Base-by-base conservation (phyloP, 2,797 vertebrate genomes). In the Graptemys geographica region DNA sequence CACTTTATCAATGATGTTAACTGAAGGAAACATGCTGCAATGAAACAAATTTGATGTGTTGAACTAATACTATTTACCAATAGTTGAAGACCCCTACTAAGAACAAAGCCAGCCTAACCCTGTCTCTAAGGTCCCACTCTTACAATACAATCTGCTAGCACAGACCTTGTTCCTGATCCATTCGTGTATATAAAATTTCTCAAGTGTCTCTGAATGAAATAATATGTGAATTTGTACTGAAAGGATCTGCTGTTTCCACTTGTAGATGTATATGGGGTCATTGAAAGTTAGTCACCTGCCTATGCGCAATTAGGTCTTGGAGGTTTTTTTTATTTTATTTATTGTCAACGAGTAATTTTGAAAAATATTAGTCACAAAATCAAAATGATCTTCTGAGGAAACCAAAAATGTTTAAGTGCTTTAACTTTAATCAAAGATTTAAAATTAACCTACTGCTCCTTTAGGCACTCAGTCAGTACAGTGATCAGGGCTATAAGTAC, bases 31-130 rank as follows among this genome's bases (percentile, higher is more conserved):
- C 81, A 56, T 28, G 52, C 83, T 84, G 74, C 62, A 85, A 85
- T 55, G 82, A 81, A 79, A 59, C 72, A 55, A 44, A 51, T 95
- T 76, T 84, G 37, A 69, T 47, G 13, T 49, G 88, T 10, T 37
- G 9, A 83, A 92, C 89, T 56, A 28, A 47, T 72, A 47, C 93
- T 93, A 87, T 93, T 93, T 93, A 69, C 86, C 85, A 80, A 56
- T 21, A 37, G 74, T 65, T 94, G 88, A 88, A 41, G 51, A 88
- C 53, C 76, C 90, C 80, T 89, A 23, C 16, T 83, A 87, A 86
- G 84, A 89, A 15, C 76, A 92, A 91, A 88, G 80, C 55, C 82
- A 52, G 87, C 37, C 86, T 90, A 83, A 89, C 79, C 81, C 12
- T 80, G 15, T 49, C 41, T 47, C 52, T 78, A 76, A 69, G 52